A percentile compares a stretch with the other conserved stretches of the same genome.
These are phyloP conservation scores for Cercocebus atys DNA, from an alignment of 2,113 vertebrate genomes.

Conservation along the genomic window DNA sequence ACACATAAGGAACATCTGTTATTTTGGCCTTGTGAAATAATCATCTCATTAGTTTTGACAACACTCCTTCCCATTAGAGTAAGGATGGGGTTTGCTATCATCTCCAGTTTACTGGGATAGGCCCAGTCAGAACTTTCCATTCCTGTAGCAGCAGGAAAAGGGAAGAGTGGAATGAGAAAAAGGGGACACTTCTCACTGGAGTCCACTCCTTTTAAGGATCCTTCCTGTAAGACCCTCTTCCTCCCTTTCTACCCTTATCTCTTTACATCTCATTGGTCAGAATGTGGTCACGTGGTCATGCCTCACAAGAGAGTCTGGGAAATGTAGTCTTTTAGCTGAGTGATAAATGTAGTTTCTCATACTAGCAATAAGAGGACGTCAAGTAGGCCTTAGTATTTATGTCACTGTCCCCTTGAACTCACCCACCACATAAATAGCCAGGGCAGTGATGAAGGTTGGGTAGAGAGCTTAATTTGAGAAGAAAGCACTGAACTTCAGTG, in stretches of 20 bases:
- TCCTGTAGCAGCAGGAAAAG: not conserved
- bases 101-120: too few relatives aligned
- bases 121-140: not conserved
- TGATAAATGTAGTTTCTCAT: not conserved
- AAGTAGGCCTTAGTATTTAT: not conserved
- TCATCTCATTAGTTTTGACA: not conserved
- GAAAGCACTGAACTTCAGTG: not conserved
- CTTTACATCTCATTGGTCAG: not conserved
- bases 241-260: not conserved
- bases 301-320: not conserved
- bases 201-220: not conserved
- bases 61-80: accelerated
- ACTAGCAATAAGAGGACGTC: not conserved
- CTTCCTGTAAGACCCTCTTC: not conserved
- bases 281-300: not conserved
- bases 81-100: not conserved
- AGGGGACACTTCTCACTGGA: accelerated
- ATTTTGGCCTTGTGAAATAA: not conserved
- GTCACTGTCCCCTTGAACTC: not conserved
- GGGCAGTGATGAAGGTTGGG: not conserved
- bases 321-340: not conserved
- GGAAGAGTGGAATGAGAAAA: not conserved
- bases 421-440: not conserved
- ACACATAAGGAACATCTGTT: not conserved
- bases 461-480: not conserved